Evolutionary conservation across 2,888 invertebrate genomes (phyloP), one percentile per base, ranked within the genome.

Genomic region (Operophtera brumata): DNA sequence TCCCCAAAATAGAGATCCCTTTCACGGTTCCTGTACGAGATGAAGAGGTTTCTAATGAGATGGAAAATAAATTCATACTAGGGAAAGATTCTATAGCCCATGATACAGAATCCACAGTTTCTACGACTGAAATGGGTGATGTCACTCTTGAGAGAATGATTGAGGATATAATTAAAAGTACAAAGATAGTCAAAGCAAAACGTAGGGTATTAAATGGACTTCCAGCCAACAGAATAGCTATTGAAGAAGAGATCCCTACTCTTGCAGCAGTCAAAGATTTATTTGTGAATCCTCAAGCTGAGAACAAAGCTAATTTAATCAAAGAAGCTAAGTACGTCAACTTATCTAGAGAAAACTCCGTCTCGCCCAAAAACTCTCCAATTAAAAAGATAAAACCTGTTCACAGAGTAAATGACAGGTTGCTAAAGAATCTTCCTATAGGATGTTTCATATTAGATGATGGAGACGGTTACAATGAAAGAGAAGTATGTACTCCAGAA

Each of bases 111-210:
- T 87, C 89, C 9, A 88, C 90, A 7, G 84, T 90, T 25, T 90
- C 91, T 0, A 91, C 90, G 12, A 89, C 91, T 3, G 86, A 90
- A 77, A 91, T 91, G 91, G 91, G 91, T 2, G 91, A 91, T 66
- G 69, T 86, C 0, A 91, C 91, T 9, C 75, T 93, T 40, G 92
- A 93, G 69, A 90, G 84, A 77, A 91, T 93, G 81, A 93, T 93
- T 39, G 92, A 93, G 69, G 93, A 92, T 55, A 92, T 93, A 49
- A 86, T 93, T 59, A 92, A 93, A 62, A 92, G 91, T 58, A 91
- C 92, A 1, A 88, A 89, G 67, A 88, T 89, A 47, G 81, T 88
- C 0, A 91, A 90, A 77, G 82, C 81, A 30, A 84, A 77, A 68
- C 69, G 82, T 71, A 77, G 82, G 56, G 81, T 85, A 54, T 51